phyloP scores from a whole-genome alignment of 2,888 invertebrate genomes.

The Ormia ochracea region DNA sequence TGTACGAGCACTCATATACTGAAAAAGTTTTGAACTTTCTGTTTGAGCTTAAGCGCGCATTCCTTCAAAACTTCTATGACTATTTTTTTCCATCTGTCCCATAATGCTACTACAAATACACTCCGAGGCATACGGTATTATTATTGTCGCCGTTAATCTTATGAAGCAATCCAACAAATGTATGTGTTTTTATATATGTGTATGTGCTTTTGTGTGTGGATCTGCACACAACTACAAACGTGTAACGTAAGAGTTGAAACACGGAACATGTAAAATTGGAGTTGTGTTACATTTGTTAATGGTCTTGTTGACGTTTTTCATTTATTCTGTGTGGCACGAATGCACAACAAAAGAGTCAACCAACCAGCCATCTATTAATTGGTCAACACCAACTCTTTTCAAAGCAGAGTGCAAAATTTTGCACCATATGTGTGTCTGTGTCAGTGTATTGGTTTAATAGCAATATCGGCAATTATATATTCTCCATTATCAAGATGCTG shows the following conservation, averaged over 20 bases:
- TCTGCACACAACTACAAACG: background rate
- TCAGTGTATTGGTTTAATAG: slow-evolving; percentile 16
- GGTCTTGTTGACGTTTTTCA: slow-evolving; percentile 30
- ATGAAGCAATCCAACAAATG: slow-evolving; percentile 8
- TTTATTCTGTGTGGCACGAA: slow-evolving; percentile 52
- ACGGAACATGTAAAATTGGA: slow-evolving; percentile 21
- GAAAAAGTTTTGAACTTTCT: slow-evolving; percentile 18
- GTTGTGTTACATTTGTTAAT: slow-evolving; percentile 59
- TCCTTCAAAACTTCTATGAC: slow-evolving; percentile 49
- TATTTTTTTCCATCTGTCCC: slow-evolving; percentile 42
- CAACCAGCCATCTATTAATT: slow-evolving; percentile 68
- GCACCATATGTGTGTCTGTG: background rate
- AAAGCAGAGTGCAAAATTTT: slow-evolving; percentile 25
- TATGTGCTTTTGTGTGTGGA: no score
- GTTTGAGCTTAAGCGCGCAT: slow-evolving; percentile 44
- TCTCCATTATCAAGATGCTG: slow-evolving; percentile 43
- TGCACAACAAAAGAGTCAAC: slow-evolving; percentile 24
- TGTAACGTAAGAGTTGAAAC: background rate
- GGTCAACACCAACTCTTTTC: slow-evolving; percentile 65
- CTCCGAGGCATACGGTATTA: background rate
- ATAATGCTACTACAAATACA: slow-evolving; percentile 18
- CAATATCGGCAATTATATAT: slow-evolving; percentile 37
- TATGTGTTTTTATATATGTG: no score
- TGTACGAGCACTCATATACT: no score
- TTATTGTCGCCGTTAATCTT: background rate